A percentile compares a stretch with the other conserved stretches of the same genome.
Conservation (phyloP, 2,113 vertebrate genomes). For the Percina caprodes region DNA sequence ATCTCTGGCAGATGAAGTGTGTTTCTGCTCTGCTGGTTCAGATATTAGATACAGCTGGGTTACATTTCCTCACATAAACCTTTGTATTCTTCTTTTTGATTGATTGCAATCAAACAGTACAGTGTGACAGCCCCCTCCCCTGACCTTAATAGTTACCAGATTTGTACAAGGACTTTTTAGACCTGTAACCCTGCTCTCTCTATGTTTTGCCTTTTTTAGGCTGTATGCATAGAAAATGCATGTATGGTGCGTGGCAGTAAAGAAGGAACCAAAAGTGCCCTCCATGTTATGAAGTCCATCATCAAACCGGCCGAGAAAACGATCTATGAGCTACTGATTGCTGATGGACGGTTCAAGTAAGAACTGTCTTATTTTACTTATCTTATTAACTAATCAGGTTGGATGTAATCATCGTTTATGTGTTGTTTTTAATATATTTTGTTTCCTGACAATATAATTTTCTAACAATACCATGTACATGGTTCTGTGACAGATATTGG, state of each 20-base stretch:
- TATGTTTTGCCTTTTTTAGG: conserved; percentile 75
- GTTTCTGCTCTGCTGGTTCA: conserved; percentile 16
- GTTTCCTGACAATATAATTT: neutral
- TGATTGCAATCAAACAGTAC: conserved; percentile 40
- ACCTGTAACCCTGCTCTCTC: conserved; percentile 9
- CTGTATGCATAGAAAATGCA: conserved; percentile 95
- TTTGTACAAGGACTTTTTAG: neutral
- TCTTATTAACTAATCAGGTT: neutral
- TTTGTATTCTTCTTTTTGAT: conserved; percentile 25
- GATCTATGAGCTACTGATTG: conserved; percentile 85
- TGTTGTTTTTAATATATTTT: neutral
- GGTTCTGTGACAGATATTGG: neutral
- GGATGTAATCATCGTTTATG: neutral
- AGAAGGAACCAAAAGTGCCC: conserved; percentile 92
- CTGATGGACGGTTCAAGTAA: conserved; percentile 95
- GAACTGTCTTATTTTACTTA: neutral
- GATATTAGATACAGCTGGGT: conserved; percentile 40
- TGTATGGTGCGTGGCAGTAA: conserved; percentile 95
- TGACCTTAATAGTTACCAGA: conserved; percentile 39
- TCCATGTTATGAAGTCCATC: conserved; percentile 91
- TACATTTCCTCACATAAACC: conserved; percentile 17
- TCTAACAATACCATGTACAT: neutral
- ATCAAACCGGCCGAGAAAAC: conserved; percentile 90
- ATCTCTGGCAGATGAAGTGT: conserved; percentile 29
- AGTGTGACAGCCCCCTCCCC: neutral